Percentiles rank a stretch among this genome's conserved stretches.
These are phyloP conservation scores for Oreochromis spilurus DNA, from an alignment of 2,113 vertebrate genomes.

Conservation along the genomic window DNA sequence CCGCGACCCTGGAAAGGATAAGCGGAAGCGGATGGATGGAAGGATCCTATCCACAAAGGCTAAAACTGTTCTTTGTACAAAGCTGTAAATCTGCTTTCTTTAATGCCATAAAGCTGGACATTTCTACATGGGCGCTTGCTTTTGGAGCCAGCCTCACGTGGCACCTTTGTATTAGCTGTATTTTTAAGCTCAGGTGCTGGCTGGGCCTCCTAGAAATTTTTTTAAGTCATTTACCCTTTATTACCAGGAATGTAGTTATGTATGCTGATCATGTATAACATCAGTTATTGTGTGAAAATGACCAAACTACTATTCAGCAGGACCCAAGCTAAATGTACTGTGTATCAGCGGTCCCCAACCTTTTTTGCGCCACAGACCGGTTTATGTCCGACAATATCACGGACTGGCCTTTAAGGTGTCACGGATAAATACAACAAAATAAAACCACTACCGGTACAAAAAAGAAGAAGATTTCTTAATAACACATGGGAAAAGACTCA, in stretches of 20 bases:
- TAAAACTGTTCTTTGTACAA: neutral
- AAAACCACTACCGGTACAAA: no score
- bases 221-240: neutral
- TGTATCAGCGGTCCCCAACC: neutral
- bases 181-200: neutral
- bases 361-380: neutral
- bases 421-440: no score
- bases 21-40: no score
- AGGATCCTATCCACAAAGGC: neutral
- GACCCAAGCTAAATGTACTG: neutral
- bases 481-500: neutral
- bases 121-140: neutral
- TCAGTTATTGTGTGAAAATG: neutral
- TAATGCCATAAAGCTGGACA: neutral
- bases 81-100: neutral
- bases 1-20: no score
- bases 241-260: neutral
- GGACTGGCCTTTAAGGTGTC: no score
- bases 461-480: neutral
- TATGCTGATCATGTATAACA: neutral
- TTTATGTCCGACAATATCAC: no score
- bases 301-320: neutral
- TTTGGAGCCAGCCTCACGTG: neutral
- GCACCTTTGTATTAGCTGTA: neutral
- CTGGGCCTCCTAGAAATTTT: fast-evolving